Evolutionary conservation across 37 sponge, comb jelly and placozoan genomes (phyloP), one percentile per base, ranked within the genome.

Genomic region (Geodia barretti): DNA sequence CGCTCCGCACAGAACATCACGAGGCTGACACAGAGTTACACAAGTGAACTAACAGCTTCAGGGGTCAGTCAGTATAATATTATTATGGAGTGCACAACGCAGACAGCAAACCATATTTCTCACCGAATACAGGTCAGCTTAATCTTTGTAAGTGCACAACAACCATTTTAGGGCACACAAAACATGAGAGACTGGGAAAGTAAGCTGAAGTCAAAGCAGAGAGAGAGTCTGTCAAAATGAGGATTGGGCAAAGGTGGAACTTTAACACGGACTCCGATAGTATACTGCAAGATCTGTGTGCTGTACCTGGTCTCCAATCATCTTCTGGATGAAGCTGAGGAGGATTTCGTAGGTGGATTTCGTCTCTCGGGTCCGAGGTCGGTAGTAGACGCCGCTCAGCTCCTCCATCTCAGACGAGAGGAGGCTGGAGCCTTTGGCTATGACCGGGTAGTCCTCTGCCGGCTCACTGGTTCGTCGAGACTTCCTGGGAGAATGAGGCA

Each of bases 1-100:
- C n/a, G 99, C 99, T 63, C 93, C 99, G 73, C 94, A 92, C 30
- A 98, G 78, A 39, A 98, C 92, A 67, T 98, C 99, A 30, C 97
- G 82, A 4, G 99, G 54, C 54, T 47, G 54, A 47, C 54, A 47
- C 7, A 14, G 54, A 47, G 54, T 7, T n/a, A n/a, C 14, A 47
- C 14, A 47, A 17, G 54, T 17, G n/a, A 43, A 72, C n/a, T 60
- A 25, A 39, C 78, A 77, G 28, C 14, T 35, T 7, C 11, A 17
- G 7, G 54, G 54, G 14, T 47, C 11, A n/a, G n/a, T n/a, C n/a
- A n/a, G n/a, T n/a, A n/a, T n/a, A n/a, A n/a, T n/a, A n/a, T n/a
- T n/a, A n/a, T n/a, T n/a, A n/a, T n/a, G n/a, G n/a, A n/a, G n/a
- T n/a, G n/a, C n/a, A n/a, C n/a, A n/a, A n/a, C n/a, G n/a, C n/a